Evolutionary conservation across 2,888 invertebrate genomes (phyloP).

Genomic region (Nesidiocoris tenuis): DNA sequence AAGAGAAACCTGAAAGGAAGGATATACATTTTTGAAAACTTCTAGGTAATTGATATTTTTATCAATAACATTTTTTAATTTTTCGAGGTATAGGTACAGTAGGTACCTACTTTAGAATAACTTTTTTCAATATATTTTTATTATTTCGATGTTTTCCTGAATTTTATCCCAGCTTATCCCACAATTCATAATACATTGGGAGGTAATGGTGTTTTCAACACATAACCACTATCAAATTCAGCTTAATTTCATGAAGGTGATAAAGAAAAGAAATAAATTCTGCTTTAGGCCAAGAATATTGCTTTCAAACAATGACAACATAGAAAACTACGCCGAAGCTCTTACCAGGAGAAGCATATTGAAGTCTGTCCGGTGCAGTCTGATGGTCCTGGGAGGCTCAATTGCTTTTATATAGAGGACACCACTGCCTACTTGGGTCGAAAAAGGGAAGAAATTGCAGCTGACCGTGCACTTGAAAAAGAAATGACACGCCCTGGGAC

Average conservation of each 20-base stretch:
- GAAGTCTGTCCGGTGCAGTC: background rate
- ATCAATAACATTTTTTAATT: no score
- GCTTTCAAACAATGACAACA: background rate
- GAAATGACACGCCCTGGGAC: conserved; percentile 25
- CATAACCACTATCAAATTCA: no score
- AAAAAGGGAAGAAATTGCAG: background rate
- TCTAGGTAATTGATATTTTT: background rate
- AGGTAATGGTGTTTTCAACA: no score
- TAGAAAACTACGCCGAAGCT: background rate
- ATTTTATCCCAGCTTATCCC: no score
- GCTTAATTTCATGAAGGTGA: no score
- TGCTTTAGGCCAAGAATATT: background rate
- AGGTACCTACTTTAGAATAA: no score
- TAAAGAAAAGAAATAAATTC: no score
- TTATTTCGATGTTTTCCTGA: no score
- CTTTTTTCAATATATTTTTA: no score
- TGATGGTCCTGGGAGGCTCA: background rate
- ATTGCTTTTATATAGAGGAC: conserved; percentile 10
- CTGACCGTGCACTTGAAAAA: background rate
- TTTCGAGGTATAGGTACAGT: no score
- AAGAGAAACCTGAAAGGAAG: conserved; percentile 12
- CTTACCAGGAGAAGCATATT: conserved; percentile 34
- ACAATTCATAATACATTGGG: no score
- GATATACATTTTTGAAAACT: background rate
- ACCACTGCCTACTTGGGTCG: background rate